Evolutionary conservation across 92 coral and sea anemone species (phyloP).

Genomic region (Phenganax stokvisi): DNA sequence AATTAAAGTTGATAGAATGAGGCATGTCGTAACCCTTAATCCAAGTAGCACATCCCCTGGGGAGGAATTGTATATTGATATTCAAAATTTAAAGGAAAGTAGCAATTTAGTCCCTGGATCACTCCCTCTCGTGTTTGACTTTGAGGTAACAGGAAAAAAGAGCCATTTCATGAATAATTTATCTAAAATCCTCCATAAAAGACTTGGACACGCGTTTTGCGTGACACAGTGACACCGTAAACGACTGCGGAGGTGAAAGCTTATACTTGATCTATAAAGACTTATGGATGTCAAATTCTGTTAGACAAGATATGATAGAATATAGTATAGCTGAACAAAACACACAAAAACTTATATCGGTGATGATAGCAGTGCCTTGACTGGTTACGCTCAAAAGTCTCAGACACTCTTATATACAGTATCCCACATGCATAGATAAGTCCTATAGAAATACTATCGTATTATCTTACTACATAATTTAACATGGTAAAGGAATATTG

Average conservation of each 20-base stretch:
- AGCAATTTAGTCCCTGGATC: background rate
- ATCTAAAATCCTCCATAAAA: background rate
- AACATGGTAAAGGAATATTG: too few relatives aligned
- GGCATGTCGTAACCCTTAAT: too few relatives aligned
- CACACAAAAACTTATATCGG: background rate
- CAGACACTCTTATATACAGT: background rate
- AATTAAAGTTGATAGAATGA: too few relatives aligned
- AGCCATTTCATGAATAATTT: conserved; percentile 6
- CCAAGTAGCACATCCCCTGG: too few relatives aligned
- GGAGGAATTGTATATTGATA: background rate
- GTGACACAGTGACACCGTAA: background rate
- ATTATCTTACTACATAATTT: too few relatives aligned
- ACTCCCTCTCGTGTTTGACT: background rate
- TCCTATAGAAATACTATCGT: too few relatives aligned
- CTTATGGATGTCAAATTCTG: conserved; percentile 11
- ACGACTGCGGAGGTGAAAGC: conserved; percentile 5
- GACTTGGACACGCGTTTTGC: background rate
- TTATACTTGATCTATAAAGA: background rate
- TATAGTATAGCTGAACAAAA: conserved; percentile 10
- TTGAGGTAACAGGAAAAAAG: background rate
- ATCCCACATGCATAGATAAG: too few relatives aligned
- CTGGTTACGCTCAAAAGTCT: background rate
- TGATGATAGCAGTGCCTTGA: background rate
- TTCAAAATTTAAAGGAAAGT: background rate
- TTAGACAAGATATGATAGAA: background rate